Evolutionary conservation across 2,113 vertebrate genomes (phyloP), one percentile per base, ranked within the genome.

Genomic region (Microcebus griseorufus): DNA sequence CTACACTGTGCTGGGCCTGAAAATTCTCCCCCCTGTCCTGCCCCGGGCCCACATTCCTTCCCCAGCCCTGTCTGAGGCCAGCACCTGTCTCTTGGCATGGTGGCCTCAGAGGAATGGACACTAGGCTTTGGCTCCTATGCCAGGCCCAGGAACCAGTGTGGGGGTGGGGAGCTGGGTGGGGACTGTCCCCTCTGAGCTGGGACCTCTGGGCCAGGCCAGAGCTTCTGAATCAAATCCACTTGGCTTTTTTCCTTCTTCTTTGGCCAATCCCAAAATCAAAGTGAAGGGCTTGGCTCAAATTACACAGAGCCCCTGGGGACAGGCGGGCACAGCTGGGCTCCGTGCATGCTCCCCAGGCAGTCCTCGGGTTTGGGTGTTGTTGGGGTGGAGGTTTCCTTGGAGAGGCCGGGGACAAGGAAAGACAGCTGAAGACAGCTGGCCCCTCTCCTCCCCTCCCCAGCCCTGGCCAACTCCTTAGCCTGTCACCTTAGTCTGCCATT

Each of bases 71-170:
- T 60, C 84, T 10, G 25, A 14, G 23, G 70, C 88, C 76, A 72
- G 60, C 96, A 94, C 94, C 96, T 95, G 96, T 93, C 86, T 93
- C n/a, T 67, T 5, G 12, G 76, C 58, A 84, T 18, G 1, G 80
- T 11, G 87, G 92, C 92, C 88, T 37, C 18, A 2, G 65, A 34
- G 64, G 22, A 39, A 55, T 25, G 89, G 85, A 88, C 39, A n/a
- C 65, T 64, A 73, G 82, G 93, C 83, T 60, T 25, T 17, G 51
- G 60, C 37, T 58, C 81, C 69, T 69, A 22, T 8, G 2, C 17
- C 51, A 62, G 39, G 64, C 64, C 48, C 55, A 83, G 53, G 11
- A 39, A 48, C 32, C 42, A 51, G 73, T 25, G 29, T 7, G 32
- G 34, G 51, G 82, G 62, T n/a, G 65, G 60, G 58, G 69, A 55